Evolutionary conservation across 1,140 invertebrate species (phyloP).

Genomic region (Trypoxylus dichotomus): DNA sequence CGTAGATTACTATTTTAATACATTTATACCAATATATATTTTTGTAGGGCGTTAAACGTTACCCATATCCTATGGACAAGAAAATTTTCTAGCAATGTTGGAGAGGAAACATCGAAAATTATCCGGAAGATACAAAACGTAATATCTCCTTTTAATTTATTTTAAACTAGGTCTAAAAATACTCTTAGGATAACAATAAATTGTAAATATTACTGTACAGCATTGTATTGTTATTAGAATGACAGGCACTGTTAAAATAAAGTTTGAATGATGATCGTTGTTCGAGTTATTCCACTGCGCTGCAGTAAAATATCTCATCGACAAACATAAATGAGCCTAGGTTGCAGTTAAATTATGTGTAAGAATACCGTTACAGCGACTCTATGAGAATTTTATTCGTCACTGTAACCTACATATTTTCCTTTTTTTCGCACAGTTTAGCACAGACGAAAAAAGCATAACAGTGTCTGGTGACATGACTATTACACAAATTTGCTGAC

Average conservation of each 20-base stretch:
- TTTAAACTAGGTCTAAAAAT: neutral
- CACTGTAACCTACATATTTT: slow-evolving; percentile 12
- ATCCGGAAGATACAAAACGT: neutral
- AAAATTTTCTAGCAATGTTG: neutral
- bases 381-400: neutral
- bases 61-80: neutral
- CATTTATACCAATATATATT: neutral
- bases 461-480: too few relatives aligned
- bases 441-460: neutral
- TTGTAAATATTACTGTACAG: neutral
- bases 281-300: too few relatives aligned
- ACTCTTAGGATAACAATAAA: neutral
- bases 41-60: neutral
- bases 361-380: neutral
- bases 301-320: neutral
- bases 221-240: too few relatives aligned
- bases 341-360: slow-evolving; percentile 16
- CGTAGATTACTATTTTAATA: too few relatives aligned
- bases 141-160: neutral
- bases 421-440: neutral
- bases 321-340: neutral
- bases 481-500: too few relatives aligned
- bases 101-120: neutral
- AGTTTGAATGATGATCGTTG: neutral
- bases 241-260: neutral